Percentiles rank a stretch among this genome's conserved stretches.
These are phyloP conservation scores for Xyrichtys novacula DNA, from an alignment of 2,797 vertebrate genomes.

Conservation along the genomic window DNA sequence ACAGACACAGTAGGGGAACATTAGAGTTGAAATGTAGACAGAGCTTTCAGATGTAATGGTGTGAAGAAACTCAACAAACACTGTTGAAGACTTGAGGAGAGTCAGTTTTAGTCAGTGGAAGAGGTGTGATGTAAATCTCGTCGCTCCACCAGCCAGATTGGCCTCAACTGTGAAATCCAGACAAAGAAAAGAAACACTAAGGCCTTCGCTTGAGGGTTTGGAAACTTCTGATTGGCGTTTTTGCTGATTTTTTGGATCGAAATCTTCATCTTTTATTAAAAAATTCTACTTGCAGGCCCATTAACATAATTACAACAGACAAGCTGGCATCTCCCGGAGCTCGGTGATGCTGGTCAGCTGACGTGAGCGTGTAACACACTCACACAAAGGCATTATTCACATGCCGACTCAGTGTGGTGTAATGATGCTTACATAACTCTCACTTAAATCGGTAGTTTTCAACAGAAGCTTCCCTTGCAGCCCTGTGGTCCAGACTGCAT, in stretches of 20 bases:
- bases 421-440: conserved; percentile 65
- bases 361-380: conserved; percentile 4
- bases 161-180: too few species aligned
- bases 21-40: too few species aligned
- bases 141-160: too few species aligned
- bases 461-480: conserved; percentile 5
- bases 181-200: neutral
- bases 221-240: neutral
- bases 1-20: conserved; percentile 9
- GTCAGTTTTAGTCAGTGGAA: too few species aligned
- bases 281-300: neutral
- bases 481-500: neutral
- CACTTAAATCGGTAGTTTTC: conserved; percentile 10
- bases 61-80: too few species aligned
- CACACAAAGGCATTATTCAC: conserved; percentile 66
- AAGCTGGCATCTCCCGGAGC: neutral
- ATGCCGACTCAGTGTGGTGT: conserved; percentile 23
- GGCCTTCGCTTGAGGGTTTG: neutral
- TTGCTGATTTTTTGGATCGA: neutral
- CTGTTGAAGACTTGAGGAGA: too few species aligned
- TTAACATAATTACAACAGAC: neutral
- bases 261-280: neutral
- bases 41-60: neutral
- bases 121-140: too few species aligned
- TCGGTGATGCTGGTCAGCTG: conserved; percentile 35